Base-by-base conservation (phyloP, 2,113 vertebrate genomes). In the Myanophis thanlyinensis region DNA sequence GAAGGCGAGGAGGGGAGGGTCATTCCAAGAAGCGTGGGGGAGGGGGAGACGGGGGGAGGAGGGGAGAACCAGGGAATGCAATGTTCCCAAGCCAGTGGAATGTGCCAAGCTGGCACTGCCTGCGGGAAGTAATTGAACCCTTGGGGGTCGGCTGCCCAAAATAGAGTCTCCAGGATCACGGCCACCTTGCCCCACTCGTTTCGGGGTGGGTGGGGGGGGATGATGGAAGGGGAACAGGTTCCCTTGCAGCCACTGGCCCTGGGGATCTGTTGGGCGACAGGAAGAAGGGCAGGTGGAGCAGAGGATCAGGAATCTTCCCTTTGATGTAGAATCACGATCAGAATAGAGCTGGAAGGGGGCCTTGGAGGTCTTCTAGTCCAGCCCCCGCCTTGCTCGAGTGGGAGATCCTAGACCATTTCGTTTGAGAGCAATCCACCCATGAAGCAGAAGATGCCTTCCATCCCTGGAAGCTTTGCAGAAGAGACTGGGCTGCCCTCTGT, bases 221-320 rank as follows among this genome's bases (percentile, higher is more conserved):
- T 2, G 12, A n/a, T n/a, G 20, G n/a, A 11, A 20, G 1, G 25
- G n/a, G 52, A 73, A 1, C 5, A 8, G 12, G 5, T 12, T 2
- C 8, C 56, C 10, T 27, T 4, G 10, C 2, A 67, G 91, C 35
- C 20, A 8, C 0, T 0, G 49, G 56, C 9, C 2, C 15, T 3
- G 4, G 25, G 5, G 10, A 18, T 84, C 23, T 18, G 5, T 35
- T 51, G 22, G 1, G 40, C 6, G 11, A 3, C 7, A 44, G 49
- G 56, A 52, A 67, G 1, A 51, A 11, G 5, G 46, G 0, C 23
- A 11, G 46, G 11, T 2, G 25, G 5, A 18, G 85, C 12, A 18
- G 10, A 30, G 25, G 27, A 15, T 27, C 25, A 30, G 44, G 10
- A 73, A 15, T 35, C n/a, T 13, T n/a, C 12, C 12, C 12, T n/a